Evolutionary conservation across 2,888 invertebrate species (phyloP), one percentile per base, ranked within the genome.

Genomic region (Dimorphilus gyrociliatus): DNA sequence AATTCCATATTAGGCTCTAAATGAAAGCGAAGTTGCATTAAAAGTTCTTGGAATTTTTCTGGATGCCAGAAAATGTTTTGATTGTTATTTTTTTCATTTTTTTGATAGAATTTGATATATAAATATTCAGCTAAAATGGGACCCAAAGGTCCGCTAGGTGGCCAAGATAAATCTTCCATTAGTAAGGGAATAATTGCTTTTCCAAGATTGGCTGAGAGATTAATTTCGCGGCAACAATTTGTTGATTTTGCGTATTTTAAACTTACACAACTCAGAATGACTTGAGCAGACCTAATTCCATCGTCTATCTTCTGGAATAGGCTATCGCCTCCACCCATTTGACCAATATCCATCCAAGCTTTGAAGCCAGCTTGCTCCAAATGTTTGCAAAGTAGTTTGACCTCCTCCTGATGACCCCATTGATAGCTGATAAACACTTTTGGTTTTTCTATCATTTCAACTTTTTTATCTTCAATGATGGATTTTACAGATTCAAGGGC

Each of bases 251-350:
- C 49, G 39, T 56, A 57, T 36, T 54, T 53, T 25, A 47, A 45
- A 7, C 53, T 46, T n/a, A 54, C 47, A 40, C 50, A 51, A 26
- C 50, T 46, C 14, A 54, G 39, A 14, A 53, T 41, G 13, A 56
- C 43, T 38, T 53, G 55, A 6, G 54, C 52, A 8, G 38, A 46
- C 21, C 54, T 30, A 23, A 58, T 51, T 4, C 58, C 58, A 10
- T 37, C 32, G 39, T 58, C 57, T 21, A 58, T 58, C 35, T 55
- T 55, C 27, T 46, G 46, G 37, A 50, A 56, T 23, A 56, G 41
- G 33, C 55, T 57, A 38, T 57, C 57, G n/a, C 58, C 58, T 2
- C 58, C 58, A 12, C 58, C 58, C 57, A 58, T 58, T 39, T 58
- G 55, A 19, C 58, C 58, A 25, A 54, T 47, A 38, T 58, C 58